Evolutionary conservation across 2,797 vertebrate species (phyloP), one percentile per base, ranked within the genome.

Genomic region (Pempheris klunzingeri): DNA sequence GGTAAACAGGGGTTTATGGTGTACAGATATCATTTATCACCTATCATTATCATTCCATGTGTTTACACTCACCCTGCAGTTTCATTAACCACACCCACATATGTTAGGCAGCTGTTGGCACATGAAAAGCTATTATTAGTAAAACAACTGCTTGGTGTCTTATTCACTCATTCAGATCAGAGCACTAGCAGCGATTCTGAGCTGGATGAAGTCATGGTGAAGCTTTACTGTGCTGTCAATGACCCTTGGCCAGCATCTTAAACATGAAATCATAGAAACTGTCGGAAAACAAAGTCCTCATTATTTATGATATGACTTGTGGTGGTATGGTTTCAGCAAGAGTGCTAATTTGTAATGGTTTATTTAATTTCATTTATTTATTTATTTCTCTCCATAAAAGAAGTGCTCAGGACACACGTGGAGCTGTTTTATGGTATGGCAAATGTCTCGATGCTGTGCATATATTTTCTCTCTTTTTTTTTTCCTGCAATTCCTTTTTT

Each of bases 31-130:
- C 58, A 59, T 82, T 78, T 65, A 80, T 58, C 36, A 58, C 72
- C 65, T 30, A 39, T 86, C 50, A 88, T 80, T 74, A 69, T 77
- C 77, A 64, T 84, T 66, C 64, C 80, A 85, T 80, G 61, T 76
- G 71, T 75, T 78, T 71, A 61, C 17, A 39, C 52, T 78, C 74
- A 41, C 28, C 50, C 70, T 28, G 30, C 55, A 24, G 57, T 67
- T 70, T 63, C 28, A 77, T 80, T 60, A 61, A 74, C 67, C 76
- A 75, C 77, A 65, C 63, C 47, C 36, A 53, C 88, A 90, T 87
- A 78, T 87, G 85, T 13, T 17, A 1, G 53, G 61, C 87, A 87
- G 80, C 83, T 89, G 86, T 59, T 68, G 79, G 57, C 61, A 64
- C 54, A 39, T 64, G 26, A 46, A 78, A 71, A 59, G 14, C 65